Conservation (phyloP, 2,113 vertebrate species). For the Tragelaphus buxtoni region DNA sequence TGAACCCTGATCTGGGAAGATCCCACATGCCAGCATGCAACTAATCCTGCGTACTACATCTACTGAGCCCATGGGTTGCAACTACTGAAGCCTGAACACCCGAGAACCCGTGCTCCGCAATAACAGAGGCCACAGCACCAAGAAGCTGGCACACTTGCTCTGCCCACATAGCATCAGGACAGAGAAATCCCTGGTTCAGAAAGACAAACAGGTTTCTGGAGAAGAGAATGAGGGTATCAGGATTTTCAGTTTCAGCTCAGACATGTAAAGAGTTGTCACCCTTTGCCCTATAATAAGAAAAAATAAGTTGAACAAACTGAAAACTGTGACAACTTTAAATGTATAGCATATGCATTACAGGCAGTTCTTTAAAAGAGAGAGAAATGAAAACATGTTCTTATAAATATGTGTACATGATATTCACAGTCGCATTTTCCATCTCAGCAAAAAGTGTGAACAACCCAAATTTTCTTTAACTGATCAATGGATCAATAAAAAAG, state of each 20-base stretch:
- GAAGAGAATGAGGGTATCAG: neutral
- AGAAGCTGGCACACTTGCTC: neutral
- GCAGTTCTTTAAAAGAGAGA: neutral
- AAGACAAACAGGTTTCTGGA: neutral
- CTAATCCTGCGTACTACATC: neutral
- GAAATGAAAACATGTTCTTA: neutral
- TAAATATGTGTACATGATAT: neutral
- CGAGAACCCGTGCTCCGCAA: neutral
- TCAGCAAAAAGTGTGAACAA: neutral
- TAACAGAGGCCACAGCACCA: neutral
- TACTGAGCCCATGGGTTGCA: neutral
- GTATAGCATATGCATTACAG: neutral
- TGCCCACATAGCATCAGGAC: neutral
- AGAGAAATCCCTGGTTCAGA: neutral
- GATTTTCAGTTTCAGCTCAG: neutral
- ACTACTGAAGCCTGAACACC: neutral
- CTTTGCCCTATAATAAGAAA: neutral
- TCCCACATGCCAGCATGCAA: rapidly evolving
- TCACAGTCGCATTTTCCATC: neutral
- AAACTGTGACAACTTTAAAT: neutral
- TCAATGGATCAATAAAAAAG: neutral
- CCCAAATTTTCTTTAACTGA: neutral
- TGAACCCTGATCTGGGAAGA: neutral
- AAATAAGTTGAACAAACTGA: neutral
- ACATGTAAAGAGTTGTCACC: neutral